These are phyloP conservation scores for Phoxinus dragarum DNA, from an alignment of 2,797 vertebrate genomes.

Conservation along the genomic window DNA sequence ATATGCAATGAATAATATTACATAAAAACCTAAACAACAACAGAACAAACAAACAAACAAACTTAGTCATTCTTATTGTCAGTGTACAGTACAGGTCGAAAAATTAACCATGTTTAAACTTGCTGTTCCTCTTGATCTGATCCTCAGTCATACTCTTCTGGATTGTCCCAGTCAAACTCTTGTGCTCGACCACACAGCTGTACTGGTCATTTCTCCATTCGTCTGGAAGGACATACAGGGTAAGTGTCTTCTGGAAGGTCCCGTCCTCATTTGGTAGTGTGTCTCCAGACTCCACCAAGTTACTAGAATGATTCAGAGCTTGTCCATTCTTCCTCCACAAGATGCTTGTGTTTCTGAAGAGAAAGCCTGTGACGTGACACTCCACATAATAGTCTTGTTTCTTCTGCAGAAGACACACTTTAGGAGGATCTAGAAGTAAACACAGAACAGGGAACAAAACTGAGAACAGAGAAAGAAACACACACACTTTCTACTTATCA, in stretches of 20 bases:
- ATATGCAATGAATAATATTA: background rate
- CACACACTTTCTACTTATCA: background rate
- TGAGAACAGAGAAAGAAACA: background rate
- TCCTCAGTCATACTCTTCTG: background rate
- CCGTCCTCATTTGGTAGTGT: background rate
- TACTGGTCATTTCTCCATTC: background rate
- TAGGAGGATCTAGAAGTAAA: background rate
- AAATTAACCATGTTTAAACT: background rate
- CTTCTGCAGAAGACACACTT: background rate
- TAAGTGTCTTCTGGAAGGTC: accelerated
- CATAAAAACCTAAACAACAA: background rate
- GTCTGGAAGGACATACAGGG: accelerated
- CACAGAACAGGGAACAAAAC: background rate
- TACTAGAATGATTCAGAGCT: accelerated
- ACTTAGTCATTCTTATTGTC: too few species aligned
- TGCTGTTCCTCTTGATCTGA: accelerated
- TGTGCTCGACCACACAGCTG: background rate
- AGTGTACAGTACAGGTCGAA: background rate
- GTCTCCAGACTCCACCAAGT: accelerated
- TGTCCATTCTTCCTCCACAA: background rate
- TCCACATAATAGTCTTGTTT: accelerated
- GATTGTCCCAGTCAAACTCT: background rate
- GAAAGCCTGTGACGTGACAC: background rate
- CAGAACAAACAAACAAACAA: too few species aligned
- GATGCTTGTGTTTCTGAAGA: background rate